Conservation (phyloP, 2,888 invertebrate genomes). For the Acanthosepion lycidas region DNA sequence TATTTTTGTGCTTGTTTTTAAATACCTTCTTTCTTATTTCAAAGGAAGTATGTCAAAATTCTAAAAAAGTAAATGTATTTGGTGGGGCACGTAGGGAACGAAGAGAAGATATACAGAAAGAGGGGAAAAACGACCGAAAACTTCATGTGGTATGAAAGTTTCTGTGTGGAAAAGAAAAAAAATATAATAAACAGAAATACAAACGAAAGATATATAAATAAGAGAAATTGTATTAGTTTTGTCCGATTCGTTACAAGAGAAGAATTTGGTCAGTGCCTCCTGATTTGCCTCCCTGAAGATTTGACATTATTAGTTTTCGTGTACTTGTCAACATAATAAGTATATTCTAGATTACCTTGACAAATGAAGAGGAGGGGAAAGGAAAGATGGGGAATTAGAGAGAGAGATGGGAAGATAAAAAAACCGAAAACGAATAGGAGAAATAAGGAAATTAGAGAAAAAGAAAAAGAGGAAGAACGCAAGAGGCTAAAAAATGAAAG, state of each 20-base stretch:
- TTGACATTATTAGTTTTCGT: constrained; percentile 15
- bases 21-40: not conserved
- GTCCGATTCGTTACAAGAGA: not conserved
- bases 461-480: not conserved
- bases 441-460: not conserved
- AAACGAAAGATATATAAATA: not conserved
- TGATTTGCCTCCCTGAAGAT: not conserved
- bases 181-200: not conserved
- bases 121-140: not conserved
- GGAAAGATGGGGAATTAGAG: not conserved
- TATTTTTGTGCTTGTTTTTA: not conserved
- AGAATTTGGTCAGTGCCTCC: not conserved
- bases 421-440: not conserved
- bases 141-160: not conserved
- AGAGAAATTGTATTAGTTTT: not conserved
- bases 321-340: constrained; percentile 15
- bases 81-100: not conserved
- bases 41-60: constrained; percentile 17
- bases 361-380: not conserved
- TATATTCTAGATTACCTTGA: not conserved
- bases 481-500: not conserved
- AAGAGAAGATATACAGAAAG: not conserved
- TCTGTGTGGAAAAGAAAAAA: not conserved
- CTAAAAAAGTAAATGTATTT: not conserved
- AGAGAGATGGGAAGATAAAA: not conserved